Base-by-base conservation (phyloP, 2,888 invertebrate genomes). In the Thelaira solivaga region DNA sequence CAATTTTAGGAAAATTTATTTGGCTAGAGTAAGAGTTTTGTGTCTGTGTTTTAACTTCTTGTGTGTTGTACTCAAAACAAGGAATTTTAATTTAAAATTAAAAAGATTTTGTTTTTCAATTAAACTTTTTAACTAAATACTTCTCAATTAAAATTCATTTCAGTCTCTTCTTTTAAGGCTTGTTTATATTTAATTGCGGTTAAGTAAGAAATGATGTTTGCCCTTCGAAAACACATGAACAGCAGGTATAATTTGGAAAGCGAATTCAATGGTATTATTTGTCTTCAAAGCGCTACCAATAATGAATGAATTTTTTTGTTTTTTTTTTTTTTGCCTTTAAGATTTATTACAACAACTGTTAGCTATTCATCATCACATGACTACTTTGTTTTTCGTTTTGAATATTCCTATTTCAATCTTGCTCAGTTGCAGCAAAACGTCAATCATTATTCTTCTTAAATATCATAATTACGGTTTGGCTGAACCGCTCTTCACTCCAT, bases 401-500 rank as follows among this genome's bases (percentile, higher is more conserved):
- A 55, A 80, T 72, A 62, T 69, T 55, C 29, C 34, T 26, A 55
- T 61, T 73, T 71, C 26, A 57, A 49, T 73, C 62, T 69, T 62
- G 51, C 57, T 49, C 79, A 75, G 80, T 81, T 81, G 77, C 81
- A 82, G 68, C 49, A 61, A 80, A 81, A 80, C 83, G 82, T 82
- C 83, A 83, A 82, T 84, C 83, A 83, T 80, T 80, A 49, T 65
- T 74, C 62, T 68, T 62, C 11, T 49, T 34, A 34, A 51, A 72
- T 39, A 57, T 55, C 55, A 43, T 43, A 10, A 73, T 73, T 24
- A 57, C 34, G 45, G 68, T 68, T 67, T 55, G 29, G 20, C 36
- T 67, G 75, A 31, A 47, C 59, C 59, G 26, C 16, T 29, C 29
- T 13, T 24, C 18, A 43, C n/a, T 61, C 22, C 13, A 7, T 29